These are phyloP conservation scores for Bungarus multicinctus DNA, from an alignment of 2,113 vertebrate genomes.

Conservation along the genomic window DNA sequence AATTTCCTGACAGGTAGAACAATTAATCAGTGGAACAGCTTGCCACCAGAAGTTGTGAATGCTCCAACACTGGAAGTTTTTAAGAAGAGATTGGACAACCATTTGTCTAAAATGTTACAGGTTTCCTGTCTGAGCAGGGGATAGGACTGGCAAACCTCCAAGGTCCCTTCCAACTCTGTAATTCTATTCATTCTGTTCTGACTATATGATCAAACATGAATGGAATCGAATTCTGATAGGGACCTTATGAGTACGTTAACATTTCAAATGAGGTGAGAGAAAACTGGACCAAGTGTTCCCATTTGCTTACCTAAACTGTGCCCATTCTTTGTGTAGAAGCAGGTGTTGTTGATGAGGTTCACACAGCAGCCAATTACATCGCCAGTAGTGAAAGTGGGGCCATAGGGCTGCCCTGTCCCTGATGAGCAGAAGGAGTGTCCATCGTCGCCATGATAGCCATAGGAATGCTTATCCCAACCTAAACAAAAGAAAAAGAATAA, in stretches of 20 bases:
- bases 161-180: neutral
- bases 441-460: conserved; percentile 97
- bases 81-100: neutral
- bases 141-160: neutral
- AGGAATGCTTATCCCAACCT: conserved; percentile 99
- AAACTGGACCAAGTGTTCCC: neutral
- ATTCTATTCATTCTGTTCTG: neutral
- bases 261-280: neutral
- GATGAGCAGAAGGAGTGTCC: conserved; percentile 98
- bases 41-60: neutral
- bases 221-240: neutral
- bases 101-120: neutral
- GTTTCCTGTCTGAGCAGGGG: neutral
- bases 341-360: conserved; percentile 97
- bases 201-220: neutral
- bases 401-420: conserved; percentile 94
- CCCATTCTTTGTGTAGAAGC: conserved; percentile 97
- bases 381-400: conserved; percentile 96
- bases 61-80: neutral
- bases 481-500: conserved; percentile 12
- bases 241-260: neutral
- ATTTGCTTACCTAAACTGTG: conserved; percentile 86
- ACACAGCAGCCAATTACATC: conserved; percentile 98
- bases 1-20: too few relatives aligned
- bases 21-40: too few relatives aligned